Evolutionary conservation across 2,888 invertebrate species (phyloP), one percentile per base, ranked within the genome.

Genomic region (Polyploca ridens): DNA sequence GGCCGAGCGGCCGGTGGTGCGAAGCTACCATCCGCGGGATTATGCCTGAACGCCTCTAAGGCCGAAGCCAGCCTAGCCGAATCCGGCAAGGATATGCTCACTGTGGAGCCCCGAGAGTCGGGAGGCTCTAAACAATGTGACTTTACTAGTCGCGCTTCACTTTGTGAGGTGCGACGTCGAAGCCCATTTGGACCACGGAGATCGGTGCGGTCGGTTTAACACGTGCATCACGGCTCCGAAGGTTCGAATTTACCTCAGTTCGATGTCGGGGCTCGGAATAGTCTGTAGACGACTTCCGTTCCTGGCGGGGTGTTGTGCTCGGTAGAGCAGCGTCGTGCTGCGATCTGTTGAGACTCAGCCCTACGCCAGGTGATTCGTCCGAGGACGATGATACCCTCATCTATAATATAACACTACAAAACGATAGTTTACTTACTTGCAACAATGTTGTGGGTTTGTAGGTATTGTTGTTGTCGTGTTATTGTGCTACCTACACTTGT

Each of bases 301-400:
- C 94, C 91, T 90, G 94, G 93, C 95, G 91, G 94, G 95, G 95
- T 76, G 73, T 71, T 73, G 75, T 75, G 78, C 77, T 75, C 81
- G 79, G 87, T 78, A 73, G 70, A 77, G 71, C 66, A 69, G 75
- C 44, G 66, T 63, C 63, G 44, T 73, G 70, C 93, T 95, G 94
- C 95, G 93, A 95, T 94, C 94, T 93, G 93, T 94, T 95, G 95
- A 95, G 94, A 94, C 94, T 94, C 87, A 90, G 90, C 94, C 94
- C 89, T 86, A 76, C 74, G 88, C 86, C 86, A 85, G 73, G 67
- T 60, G 66, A 65, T 76, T 74, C 72, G 71, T 69, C 58, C 11
- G 58, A 58, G 41, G 44, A 44, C 44, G 44, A 44, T 44, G 44
- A 44, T 13, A 44, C 44, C 13, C 5, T 5, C 7, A 35, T 8